Evolutionary conservation across 2,797 vertebrate species (phyloP).

Genomic region (Muraenolepis orangiensis): DNA sequence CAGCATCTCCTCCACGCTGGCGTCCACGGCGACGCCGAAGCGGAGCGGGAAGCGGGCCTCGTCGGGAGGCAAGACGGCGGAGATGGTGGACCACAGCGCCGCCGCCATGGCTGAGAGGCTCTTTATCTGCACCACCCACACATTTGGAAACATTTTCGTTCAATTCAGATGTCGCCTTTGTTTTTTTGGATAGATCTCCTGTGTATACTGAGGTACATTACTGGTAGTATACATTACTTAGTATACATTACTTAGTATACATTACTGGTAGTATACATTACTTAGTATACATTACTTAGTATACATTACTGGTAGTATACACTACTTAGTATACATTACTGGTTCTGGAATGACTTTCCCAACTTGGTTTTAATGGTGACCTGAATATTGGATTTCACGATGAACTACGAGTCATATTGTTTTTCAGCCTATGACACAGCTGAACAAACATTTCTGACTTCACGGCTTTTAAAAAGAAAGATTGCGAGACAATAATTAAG

Average conservation of each 20-base stretch:
- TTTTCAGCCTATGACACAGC: not conserved
- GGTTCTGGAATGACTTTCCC: not conserved
- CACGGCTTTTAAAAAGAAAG: not conserved
- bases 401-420: not conserved
- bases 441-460: not conserved
- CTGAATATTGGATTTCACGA: no score
- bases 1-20: constrained; percentile 66
- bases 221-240: no score
- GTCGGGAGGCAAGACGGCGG: constrained; percentile 61
- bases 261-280: no score
- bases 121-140: constrained; percentile 19
- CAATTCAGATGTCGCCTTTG: not conserved
- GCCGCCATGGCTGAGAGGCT: constrained; percentile 52
- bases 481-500: no score
- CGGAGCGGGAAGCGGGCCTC: constrained; percentile 69
- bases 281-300: no score
- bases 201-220: not conserved
- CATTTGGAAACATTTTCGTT: no score
- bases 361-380: no score
- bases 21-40: constrained; percentile 71
- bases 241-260: no score
- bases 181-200: not conserved
- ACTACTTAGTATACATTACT: no score
- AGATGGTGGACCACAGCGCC: constrained; percentile 67
- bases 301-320: no score